Evolutionary conservation across 2,113 vertebrate species (phyloP), one percentile per base, ranked within the genome.

Genomic region (Aix galericulata): DNA sequence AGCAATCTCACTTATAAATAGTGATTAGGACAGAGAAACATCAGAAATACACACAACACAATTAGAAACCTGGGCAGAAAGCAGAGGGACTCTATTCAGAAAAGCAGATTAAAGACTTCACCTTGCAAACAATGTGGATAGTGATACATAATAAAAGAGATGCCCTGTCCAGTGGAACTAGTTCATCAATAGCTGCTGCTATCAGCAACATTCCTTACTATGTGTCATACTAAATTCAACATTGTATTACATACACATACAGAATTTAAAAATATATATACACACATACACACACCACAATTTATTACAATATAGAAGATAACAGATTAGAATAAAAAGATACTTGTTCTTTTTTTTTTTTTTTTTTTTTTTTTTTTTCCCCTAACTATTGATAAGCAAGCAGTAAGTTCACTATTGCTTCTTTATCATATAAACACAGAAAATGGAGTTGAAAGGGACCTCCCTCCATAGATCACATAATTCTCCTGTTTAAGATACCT

Each of bases 61-160:
- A 74, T 71, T 25, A 78, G 25, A 86, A 86, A 84, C 26, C 4
- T 16, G 14, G 22, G 23, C 42, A 75, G 31, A 81, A 89, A 74
- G 36, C 18, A 56, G 13, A 6, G 55, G 66, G 16, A 63, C 9
- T 58, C 21, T 68, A 3, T 27, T 69, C 32, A 42, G 31, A 77
- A 77, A 73, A 73, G 32, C 40, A 68, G 53, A 79, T 29, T 50
- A 67, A 87, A 62, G 5, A 22, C 13, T 62, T 67, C 32, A 55
- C 9, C 17, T 67, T 40, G 59, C 11, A 79, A 80, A 25, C 40
- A 58, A 31, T 12, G 26, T 78, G 27, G 3, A 59, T 12, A 77
- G 21, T 14, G 71, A 17, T 3, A 58, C 0, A 0, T 21, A 50
- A 25, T 68, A 34, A 31, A 50, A 21, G 3, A 1, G 0, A 52